Percentiles rank a stretch among this genome's conserved stretches.
phyloP scores from a whole-genome alignment of 2,888 invertebrate species.

The Hydropsyche betteni region DNA sequence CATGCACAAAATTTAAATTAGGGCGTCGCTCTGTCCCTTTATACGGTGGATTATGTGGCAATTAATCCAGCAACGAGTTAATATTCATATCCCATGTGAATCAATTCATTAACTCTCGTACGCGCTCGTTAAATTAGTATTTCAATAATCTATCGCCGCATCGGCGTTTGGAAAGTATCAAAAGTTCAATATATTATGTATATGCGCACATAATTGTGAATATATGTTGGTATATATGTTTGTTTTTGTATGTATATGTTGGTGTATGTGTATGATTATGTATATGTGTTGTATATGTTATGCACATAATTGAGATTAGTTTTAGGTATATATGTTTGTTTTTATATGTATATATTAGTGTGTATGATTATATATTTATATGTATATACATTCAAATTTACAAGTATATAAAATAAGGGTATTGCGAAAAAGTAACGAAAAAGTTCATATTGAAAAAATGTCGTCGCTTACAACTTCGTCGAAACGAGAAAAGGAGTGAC shows the following conservation, averaged over 20 bases:
- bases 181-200: neutral
- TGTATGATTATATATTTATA: neutral
- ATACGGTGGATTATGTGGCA: too few relatives aligned
- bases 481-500: neutral
- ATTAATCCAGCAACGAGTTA: conserved; percentile 13
- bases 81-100: conserved; percentile 20
- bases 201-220: neutral
- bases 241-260: neutral
- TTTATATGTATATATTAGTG: neutral
- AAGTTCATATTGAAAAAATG: conserved; percentile 20
- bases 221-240: neutral
- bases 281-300: too few relatives aligned
- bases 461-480: neutral
- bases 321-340: too few relatives aligned
- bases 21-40: too few relatives aligned
- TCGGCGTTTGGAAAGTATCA: neutral
- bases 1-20: too few relatives aligned
- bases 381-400: neutral
- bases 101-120: conserved; percentile 9
- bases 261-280: too few relatives aligned
- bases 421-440: neutral
- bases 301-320: neutral
- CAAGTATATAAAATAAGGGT: neutral
- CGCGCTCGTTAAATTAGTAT: conserved; percentile 3
- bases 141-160: conserved; percentile 11